Evolutionary conservation across 2,797 vertebrate species (phyloP).

Genomic region (Vespertilio murinus): DNA sequence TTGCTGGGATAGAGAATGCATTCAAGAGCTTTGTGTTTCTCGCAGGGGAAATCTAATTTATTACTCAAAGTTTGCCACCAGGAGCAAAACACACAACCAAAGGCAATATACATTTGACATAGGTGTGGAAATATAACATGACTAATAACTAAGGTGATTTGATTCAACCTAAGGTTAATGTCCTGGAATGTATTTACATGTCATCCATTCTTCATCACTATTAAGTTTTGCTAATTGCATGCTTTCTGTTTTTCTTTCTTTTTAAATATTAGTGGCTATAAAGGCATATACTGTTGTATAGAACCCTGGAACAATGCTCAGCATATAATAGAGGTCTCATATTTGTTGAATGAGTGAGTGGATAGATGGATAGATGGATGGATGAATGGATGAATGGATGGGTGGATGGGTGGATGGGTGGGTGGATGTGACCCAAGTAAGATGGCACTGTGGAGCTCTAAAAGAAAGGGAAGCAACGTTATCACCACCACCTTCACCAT

Average conservation of each 20-base stretch:
- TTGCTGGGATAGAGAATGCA: neutral
- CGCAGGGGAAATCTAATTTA: neutral
- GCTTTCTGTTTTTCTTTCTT: neutral
- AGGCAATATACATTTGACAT: neutral
- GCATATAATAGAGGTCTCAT: neutral
- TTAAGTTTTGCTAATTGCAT: neutral
- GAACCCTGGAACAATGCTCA: neutral
- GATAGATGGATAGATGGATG: neutral
- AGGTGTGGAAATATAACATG: neutral
- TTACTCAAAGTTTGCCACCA: neutral
- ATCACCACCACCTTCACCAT: too few species aligned
- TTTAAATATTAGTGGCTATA: neutral
- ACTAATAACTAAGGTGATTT: neutral
- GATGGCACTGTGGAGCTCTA: neutral
- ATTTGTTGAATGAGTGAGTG: neutral
- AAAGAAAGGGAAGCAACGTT: neutral
- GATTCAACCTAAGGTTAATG: neutral
- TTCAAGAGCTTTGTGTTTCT: constrained; percentile 28
- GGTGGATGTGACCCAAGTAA: neutral
- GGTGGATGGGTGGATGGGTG: neutral
- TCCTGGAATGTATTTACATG: neutral
- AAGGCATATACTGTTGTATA: neutral
- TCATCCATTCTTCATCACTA: neutral
- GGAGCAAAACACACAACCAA: neutral
- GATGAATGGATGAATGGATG: neutral